Percentiles rank a stretch among this genome's conserved stretches.
These are phyloP conservation scores for Lophotis ruficrista DNA, from an alignment of 2,113 vertebrate genomes.

Conservation along the genomic window DNA sequence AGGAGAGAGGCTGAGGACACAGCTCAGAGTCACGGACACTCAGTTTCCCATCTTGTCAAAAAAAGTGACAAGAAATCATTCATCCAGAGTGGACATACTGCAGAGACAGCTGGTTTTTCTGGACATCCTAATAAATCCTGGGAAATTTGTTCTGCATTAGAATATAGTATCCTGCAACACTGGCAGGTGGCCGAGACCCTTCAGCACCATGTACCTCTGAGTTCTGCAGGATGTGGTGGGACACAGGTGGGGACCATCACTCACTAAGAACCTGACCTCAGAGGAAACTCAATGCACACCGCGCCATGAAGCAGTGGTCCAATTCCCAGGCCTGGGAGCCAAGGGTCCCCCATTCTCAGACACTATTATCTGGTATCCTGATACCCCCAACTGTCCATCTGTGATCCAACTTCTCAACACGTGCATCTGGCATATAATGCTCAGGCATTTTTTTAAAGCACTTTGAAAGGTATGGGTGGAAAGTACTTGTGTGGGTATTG, in stretches of 20 bases:
- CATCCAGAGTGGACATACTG: background rate
- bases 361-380: background rate
- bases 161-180: background rate
- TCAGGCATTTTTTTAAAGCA: background rate
- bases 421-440: background rate
- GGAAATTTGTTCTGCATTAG: background rate
- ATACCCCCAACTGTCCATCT: background rate
- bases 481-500: background rate
- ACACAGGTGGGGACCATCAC: background rate
- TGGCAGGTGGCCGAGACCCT: background rate
- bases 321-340: background rate
- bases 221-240: background rate
- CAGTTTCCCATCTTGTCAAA: background rate
- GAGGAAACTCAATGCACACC: background rate
- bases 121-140: slow-evolving; percentile 51
- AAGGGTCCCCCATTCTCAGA: background rate
- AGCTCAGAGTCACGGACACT: background rate
- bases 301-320: background rate
- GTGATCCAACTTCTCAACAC: background rate
- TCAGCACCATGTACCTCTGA: background rate
- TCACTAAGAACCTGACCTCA: background rate
- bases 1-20: background rate
- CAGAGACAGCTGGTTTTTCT: slow-evolving; percentile 48
- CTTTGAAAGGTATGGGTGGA: background rate
- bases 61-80: slow-evolving; percentile 29